Evolutionary conservation across 2,113 vertebrate genomes (phyloP).

Genomic region (Triplophysa rosa): DNA sequence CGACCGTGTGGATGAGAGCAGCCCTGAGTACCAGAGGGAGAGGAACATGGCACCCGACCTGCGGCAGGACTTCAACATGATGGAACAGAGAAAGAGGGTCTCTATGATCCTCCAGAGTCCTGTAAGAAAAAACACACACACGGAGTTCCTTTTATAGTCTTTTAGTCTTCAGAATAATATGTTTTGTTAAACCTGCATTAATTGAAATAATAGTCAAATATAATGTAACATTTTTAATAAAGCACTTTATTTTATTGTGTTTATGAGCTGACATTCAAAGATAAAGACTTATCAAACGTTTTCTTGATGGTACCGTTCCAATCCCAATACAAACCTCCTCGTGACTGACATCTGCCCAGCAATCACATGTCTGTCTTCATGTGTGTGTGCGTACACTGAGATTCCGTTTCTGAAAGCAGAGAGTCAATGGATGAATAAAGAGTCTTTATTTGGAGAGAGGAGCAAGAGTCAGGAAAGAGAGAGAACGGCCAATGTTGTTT

Average conservation of each 20-base stretch:
- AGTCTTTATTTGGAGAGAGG: background rate
- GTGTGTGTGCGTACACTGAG: background rate
- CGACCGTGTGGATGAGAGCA: conserved; percentile 96
- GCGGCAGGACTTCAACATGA: conserved; percentile 99
- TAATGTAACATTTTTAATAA: no score
- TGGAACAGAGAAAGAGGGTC: conserved; percentile 98
- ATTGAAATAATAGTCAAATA: no score
- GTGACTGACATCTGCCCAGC: background rate
- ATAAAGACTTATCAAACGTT: no score
- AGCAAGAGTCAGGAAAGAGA: background rate
- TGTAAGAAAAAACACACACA: conserved; percentile 71
- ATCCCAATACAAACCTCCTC: background rate
- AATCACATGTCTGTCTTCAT: background rate
- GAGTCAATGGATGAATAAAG: background rate
- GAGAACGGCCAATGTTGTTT: background rate
- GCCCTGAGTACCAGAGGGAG: conserved; percentile 92
- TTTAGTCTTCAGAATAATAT: no score
- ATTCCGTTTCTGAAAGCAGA: conserved; percentile 15
- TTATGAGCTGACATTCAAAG: no score
- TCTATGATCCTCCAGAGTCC: conserved; percentile 99
- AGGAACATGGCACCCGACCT: conserved; percentile 98
- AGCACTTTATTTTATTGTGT: no score
- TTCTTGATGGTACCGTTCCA: background rate
- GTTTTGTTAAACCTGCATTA: no score
- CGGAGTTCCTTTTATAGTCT: background rate